phyloP scores from a whole-genome alignment of 2,113 vertebrate species.

The Phyllopteryx taeniolatus region DNA sequence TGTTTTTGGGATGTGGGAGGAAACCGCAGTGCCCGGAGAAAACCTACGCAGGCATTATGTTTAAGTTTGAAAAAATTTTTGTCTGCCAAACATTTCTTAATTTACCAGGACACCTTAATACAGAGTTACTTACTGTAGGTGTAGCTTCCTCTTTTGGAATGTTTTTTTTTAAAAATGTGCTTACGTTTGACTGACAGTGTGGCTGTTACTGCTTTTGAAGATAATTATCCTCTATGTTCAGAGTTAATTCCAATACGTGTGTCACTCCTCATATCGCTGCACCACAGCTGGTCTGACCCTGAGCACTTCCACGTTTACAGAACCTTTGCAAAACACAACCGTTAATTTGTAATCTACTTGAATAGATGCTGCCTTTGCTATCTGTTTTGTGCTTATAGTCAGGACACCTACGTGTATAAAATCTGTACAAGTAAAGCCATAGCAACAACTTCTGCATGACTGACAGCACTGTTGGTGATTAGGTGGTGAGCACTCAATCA shows the following conservation, averaged over 20 bases:
- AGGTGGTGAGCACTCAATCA: constrained; percentile 55
- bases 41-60: neutral
- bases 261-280: constrained; percentile 43
- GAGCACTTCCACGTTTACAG: constrained; percentile 43
- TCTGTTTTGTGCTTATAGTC: constrained; percentile 28
- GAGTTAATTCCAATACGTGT: constrained; percentile 39
- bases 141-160: neutral
- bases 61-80: neutral
- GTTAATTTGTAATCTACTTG: constrained; percentile 36
- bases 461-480: constrained; percentile 32
- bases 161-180: neutral
- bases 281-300: constrained; percentile 31
- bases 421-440: constrained; percentile 36
- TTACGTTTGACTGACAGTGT: constrained; percentile 11
- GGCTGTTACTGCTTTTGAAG: constrained; percentile 34
- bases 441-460: constrained; percentile 26
- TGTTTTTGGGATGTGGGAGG: no score
- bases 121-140: neutral
- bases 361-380: neutral
- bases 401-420: constrained; percentile 31
- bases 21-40: no score
- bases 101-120: neutral
- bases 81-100: neutral
- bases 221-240: constrained; percentile 45
- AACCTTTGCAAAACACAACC: constrained; percentile 30